phyloP scores from a whole-genome alignment of 2,113 vertebrate genomes.

The Eulacestoma nigropectus region DNA sequence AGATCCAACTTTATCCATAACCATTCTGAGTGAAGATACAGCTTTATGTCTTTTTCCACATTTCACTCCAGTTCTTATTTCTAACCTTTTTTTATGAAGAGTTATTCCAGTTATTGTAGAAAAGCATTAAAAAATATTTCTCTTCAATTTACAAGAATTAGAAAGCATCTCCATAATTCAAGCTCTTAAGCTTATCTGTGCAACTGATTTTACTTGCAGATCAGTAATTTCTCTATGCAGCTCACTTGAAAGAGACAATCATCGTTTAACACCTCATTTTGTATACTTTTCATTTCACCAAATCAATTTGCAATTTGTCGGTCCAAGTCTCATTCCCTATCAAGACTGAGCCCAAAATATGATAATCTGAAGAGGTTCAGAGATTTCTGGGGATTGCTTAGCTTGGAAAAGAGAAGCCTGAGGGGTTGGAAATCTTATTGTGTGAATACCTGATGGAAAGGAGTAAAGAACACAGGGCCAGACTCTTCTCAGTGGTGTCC shows the following conservation, averaged over 20 bases:
- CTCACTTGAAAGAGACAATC: background rate
- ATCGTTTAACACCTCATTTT: background rate
- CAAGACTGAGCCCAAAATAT: background rate
- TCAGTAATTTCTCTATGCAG: background rate
- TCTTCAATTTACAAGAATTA: background rate
- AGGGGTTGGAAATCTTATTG: fast-evolving
- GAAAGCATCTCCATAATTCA: background rate
- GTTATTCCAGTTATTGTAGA: background rate
- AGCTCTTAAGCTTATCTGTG: background rate
- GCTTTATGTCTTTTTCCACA: background rate
- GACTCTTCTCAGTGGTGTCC: background rate
- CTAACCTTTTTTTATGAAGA: background rate
- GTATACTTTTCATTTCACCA: background rate
- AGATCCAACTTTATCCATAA: background rate
- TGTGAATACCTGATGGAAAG: background rate
- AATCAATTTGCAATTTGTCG: background rate
- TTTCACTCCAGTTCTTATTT: background rate
- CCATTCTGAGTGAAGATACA: background rate
- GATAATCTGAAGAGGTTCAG: background rate
- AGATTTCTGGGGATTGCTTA: background rate
- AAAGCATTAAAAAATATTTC: background rate
- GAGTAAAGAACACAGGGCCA: background rate
- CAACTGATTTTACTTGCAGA: background rate
- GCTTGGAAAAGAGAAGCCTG: background rate
- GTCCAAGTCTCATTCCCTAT: background rate